Percentiles rank a stretch among this genome's conserved stretches.
These are phyloP conservation scores for Sebastes iracundus DNA, from an alignment of 2,797 vertebrate species.

Conservation along the genomic window DNA sequence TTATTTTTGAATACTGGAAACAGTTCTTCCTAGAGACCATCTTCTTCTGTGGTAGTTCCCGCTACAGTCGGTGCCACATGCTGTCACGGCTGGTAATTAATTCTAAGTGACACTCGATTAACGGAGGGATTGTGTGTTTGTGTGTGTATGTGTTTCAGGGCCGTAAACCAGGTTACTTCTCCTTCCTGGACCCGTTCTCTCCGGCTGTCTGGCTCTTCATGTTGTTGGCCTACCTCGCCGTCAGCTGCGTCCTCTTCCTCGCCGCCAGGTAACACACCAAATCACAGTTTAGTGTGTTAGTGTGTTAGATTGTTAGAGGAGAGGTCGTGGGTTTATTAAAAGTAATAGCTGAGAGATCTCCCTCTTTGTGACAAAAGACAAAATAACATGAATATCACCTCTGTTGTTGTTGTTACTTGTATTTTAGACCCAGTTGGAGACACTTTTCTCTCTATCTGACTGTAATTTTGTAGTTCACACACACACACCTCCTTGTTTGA, in stretches of 20 bases:
- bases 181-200: slow-evolving; percentile 94
- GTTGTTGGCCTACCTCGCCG: slow-evolving; percentile 92
- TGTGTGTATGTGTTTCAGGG: slow-evolving; percentile 77
- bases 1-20: neutral
- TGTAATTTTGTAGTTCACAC: no score
- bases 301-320: no score
- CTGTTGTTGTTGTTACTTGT: no score
- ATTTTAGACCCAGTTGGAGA: no score
- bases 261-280: slow-evolving; percentile 86
- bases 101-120: neutral
- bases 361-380: no score
- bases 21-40: neutral
- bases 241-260: slow-evolving; percentile 94
- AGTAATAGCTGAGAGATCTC: no score
- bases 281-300: no score
- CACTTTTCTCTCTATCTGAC: no score
- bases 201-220: slow-evolving; percentile 96
- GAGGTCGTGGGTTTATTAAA: no score
- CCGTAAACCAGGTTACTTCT: slow-evolving; percentile 93
- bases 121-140: neutral
- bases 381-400: no score
- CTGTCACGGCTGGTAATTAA: no score
- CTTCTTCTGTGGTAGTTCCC: neutral
- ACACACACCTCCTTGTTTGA: no score
- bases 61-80: neutral